Percentiles rank a stretch among this genome's conserved stretches.
These are phyloP conservation scores for Machimus atricapillus DNA, from an alignment of 2,888 invertebrate genomes.

Conservation along the genomic window DNA sequence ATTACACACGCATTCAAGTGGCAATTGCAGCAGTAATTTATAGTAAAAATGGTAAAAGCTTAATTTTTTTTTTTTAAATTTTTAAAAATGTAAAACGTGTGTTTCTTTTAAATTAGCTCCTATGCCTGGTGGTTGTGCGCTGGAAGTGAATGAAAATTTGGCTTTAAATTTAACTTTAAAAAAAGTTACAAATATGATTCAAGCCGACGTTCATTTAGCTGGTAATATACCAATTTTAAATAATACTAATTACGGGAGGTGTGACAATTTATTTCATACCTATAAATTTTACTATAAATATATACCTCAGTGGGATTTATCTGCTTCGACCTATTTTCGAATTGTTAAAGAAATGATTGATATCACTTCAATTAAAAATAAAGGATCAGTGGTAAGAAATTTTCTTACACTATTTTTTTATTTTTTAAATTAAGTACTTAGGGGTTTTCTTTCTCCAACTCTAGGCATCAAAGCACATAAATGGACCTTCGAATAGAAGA, in stretches of 20 bases:
- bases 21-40: background rate
- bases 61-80: too few species aligned
- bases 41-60: background rate
- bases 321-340: conserved; percentile 23
- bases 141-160: background rate
- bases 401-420: too few species aligned
- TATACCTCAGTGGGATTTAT: conserved; percentile 25
- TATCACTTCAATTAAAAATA: background rate
- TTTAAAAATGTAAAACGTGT: background rate
- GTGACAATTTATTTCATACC: background rate
- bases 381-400: background rate
- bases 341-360: conserved; percentile 20
- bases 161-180: background rate
- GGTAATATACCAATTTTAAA: background rate
- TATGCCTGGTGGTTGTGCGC: conserved; percentile 30
- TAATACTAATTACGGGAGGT: background rate
- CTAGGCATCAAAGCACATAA: background rate
- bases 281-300: conserved; percentile 22
- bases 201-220: conserved; percentile 27
- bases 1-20: background rate
- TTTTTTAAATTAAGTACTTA: too few species aligned
- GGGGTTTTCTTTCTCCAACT: background rate
- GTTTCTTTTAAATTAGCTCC: conserved; percentile 9
- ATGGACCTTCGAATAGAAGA: conserved; percentile 23
- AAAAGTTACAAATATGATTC: background rate